These are phyloP conservation scores for Ceuthmochares aereus DNA, from an alignment of 2,113 vertebrate genomes.

Conservation along the genomic window DNA sequence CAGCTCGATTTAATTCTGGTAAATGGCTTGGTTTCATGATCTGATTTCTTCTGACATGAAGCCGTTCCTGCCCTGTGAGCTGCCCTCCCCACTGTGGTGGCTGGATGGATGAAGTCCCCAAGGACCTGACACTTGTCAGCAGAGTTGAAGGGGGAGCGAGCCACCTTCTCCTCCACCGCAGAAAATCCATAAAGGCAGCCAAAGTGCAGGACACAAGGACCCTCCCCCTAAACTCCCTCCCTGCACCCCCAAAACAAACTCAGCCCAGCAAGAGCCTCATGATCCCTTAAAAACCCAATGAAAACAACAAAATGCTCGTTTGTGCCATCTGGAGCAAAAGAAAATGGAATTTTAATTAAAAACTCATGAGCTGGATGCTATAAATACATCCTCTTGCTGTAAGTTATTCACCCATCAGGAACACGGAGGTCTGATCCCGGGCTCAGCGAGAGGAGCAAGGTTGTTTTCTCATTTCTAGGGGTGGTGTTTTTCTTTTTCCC, in stretches of 20 bases:
- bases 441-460: background rate
- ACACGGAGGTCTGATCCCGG: background rate
- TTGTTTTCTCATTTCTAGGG: background rate
- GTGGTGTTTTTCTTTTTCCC: too few relatives aligned
- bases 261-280: background rate
- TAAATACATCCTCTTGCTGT: conserved; percentile 36
- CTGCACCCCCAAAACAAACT: background rate
- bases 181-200: background rate
- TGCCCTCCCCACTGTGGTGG: background rate
- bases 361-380: conserved; percentile 63
- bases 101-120: background rate
- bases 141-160: background rate
- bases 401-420: conserved; percentile 45
- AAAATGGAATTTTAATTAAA: conserved; percentile 72
- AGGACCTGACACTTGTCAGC: background rate
- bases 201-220: fast-evolving
- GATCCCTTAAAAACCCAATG: background rate
- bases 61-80: background rate
- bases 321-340: conserved; percentile 61
- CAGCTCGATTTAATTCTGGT: background rate
- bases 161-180: too few relatives aligned
- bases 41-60: background rate
- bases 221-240: background rate
- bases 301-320: background rate
- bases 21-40: background rate